Evolutionary conservation across 64 coral and sea anemone species (phyloP), one percentile per base, ranked within the genome.

Genomic region (Catalaphyllia jardinei): DNA sequence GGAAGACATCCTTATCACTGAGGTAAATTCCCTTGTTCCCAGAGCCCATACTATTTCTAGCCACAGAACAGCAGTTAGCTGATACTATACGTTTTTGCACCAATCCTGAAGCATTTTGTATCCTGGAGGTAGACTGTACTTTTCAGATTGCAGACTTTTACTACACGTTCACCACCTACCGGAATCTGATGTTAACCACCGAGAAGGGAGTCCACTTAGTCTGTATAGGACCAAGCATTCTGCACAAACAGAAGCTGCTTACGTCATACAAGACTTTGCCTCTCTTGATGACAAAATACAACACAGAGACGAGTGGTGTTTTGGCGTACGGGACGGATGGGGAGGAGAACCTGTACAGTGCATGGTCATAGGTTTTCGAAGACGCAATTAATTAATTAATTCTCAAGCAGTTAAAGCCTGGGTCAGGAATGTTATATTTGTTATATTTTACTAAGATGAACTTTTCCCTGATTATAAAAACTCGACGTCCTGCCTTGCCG

Each of bases 1-100:
- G 14, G 91, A 93, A 86, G 73, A 93, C 50, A 67, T 77, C 13
- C 27, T 92, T 1, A 87, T 93, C 52, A 79, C n/a, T n/a, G n/a
- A n/a, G 91, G 82, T 85, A 93, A 80, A 80, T 93, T 35, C 76
- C 63, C 2, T 35, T 93, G 74, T 92, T 79, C 20, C 82, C 82
- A 71, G 92, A 93, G 59, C 86, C 86, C 19, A 79, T 88, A 24
- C 62, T 89, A 17, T 94, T 85, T 42, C 60, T 94, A n/a, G 67
- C 72, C 24, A 89, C 78, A 12, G 27, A 89, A 67, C 86, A 83
- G 55, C 86, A 83, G 20, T 72, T n/a, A 93, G 50, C 79, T 93
- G 10, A 74, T 27, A 49, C 88, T 8, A 71, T 75, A 64, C 76
- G 77, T 18, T 93, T 93, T 39, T 93, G 86, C 33, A 63, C 49